Evolutionary conservation across 2,797 vertebrate genomes (phyloP), one percentile per base, ranked within the genome.

Genomic region (Rhinatrema bivittatum): DNA sequence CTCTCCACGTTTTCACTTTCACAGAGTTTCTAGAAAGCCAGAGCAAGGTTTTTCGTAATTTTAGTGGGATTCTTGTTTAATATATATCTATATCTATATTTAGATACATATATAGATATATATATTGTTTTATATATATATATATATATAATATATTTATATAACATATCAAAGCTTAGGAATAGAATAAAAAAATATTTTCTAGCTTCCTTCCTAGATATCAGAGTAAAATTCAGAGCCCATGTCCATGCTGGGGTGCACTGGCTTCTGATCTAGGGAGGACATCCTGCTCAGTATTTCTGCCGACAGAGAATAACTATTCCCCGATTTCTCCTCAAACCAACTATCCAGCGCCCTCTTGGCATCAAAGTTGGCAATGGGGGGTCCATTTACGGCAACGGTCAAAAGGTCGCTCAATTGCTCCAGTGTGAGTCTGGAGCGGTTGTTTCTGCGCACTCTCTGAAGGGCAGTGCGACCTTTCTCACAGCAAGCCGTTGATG

Each of bases 281-380:
- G 91, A 85, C 87, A 90, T 90, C 65, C 89, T 84, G 74, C 72
- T 91, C 55, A 91, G 46, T 70, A 91, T 85, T 54, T 96, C 91
- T 0, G 89, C 70, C 0, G 91, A 91, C 33, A 93, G 73, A 0
- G 92, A 70, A 1, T 86, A 91, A 41, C 87, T 87, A 53, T 87
- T 91, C 50, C 92, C 92, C 0, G 93, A 98, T 68, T 96, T 97
- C 72, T 98, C 93, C 69, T 97, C 93, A 3, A 98, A 98, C 94
- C 94, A 98, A 70, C 91, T 92, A 72, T 98, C 94, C 51, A 98
- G 46, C 0, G 94, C 89, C 49, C 93, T 73, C 72, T 97, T 98
- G 55, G 88, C 91, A 9, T 98, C 94, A 0, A 98, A 98, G 78
- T 53, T 88, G 17, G 78, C 60, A 5, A 98, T 91, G 41, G 91